Base-by-base conservation (phyloP, 2,113 vertebrate species). In the Scomber colias region DNA sequence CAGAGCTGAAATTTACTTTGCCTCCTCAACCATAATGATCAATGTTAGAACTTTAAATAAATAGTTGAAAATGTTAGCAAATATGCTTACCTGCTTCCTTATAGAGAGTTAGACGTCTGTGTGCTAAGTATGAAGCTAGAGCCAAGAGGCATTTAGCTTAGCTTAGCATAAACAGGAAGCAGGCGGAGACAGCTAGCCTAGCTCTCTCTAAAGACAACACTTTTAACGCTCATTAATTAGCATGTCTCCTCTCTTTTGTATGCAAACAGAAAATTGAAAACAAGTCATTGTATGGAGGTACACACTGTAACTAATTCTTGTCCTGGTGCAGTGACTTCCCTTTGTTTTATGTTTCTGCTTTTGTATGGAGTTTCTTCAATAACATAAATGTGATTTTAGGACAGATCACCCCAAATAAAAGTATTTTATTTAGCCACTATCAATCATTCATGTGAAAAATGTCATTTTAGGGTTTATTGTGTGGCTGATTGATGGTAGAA, bases 361-460 rank as follows among this genome's bases (percentile, higher is more conserved):
- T 14, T 15, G 8, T 59, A 4, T 2, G 53, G 53, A 64, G 3
- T 50, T 53, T 13, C 9, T 53, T 45, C 12, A 64, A 17, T 3
- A 4, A 49, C 7, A 48, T 27, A 17, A 46, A 4, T 40, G 35
- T 40, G 35, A 40, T 40, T 40, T 9, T 9, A 40, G 3, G 48
- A n/a, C 59, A 13, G 14, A 69, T 55, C 4, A 10, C 8, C 17
- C 11, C 11, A 19, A 49, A 55, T 51, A 50, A 67, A 50, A 56
- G 27, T 9, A 8, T 75, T 57, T 40, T 9, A 44, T 63, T 45
- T 63, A 3, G 12, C 9, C 17, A 15, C 11, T 62, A 14, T n/a
- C 14, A 14, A 14, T 30, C 11, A 13, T 44, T 51, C 19, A 49
- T n/a, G 15, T 80, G 59, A 73, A 40, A 70, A 59, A 53, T 44